Percentiles rank a stretch among this genome's conserved stretches.
Evolutionary conservation across 2,888 invertebrate species (phyloP).

Genomic region (Cenopis cana): DNA sequence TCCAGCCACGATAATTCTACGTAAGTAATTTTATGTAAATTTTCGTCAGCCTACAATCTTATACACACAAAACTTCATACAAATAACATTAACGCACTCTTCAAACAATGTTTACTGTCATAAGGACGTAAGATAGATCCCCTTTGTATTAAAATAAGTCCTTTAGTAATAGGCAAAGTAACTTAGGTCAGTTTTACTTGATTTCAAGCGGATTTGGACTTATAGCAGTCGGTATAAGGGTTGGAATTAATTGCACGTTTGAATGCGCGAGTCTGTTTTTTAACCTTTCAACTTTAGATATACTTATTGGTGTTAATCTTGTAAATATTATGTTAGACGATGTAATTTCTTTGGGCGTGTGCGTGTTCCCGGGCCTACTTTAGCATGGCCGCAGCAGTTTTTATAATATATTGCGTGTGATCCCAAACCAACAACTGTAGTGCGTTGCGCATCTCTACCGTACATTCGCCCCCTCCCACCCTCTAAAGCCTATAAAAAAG

Average conservation of each 20-base stretch:
- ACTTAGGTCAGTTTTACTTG: neutral
- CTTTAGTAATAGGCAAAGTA: neutral
- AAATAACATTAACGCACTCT: neutral
- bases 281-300: constrained; percentile 29
- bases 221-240: neutral
- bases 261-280: constrained; percentile 8
- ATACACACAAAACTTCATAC: too few species aligned
- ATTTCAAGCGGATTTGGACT: neutral
- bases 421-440: too few species aligned
- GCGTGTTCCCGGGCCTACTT: too few species aligned
- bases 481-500: too few species aligned
- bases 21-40: neutral
- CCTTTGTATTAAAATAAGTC: neutral
- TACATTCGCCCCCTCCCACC: too few species aligned
- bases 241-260: neutral
- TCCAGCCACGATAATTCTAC: neutral
- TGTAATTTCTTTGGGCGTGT: too few species aligned
- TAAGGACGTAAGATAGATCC: neutral
- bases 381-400: too few species aligned
- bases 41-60: neutral
- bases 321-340: constrained; percentile 15
- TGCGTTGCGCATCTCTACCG: too few species aligned
- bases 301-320: constrained; percentile 9
- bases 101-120: neutral
- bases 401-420: too few species aligned